Conservation (phyloP, 2,888 invertebrate genomes). For the Diloba caeruleocephala region DNA sequence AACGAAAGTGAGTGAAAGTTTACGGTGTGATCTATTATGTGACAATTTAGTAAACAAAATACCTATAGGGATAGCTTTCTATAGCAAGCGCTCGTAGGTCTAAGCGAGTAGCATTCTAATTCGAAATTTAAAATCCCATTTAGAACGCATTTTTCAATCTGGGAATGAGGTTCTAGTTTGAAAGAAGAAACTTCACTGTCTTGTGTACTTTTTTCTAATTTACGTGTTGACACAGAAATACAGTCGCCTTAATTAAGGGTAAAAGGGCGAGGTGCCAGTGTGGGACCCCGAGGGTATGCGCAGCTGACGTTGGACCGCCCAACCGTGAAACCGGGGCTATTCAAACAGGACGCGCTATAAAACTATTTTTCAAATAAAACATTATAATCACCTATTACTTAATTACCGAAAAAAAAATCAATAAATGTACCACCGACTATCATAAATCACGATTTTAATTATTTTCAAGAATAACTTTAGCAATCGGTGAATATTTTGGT, state of each 20-base stretch:
- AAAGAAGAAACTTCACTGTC: slow-evolving; percentile 12
- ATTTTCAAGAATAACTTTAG: slow-evolving; percentile 63
- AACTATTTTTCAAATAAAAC: slow-evolving; percentile 35
- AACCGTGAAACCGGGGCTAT: slow-evolving; percentile 66
- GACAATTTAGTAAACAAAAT: slow-evolving; percentile 49
- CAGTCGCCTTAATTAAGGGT: slow-evolving; percentile 77
- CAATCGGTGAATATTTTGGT: slow-evolving; percentile 65
- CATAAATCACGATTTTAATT: slow-evolving; percentile 74
- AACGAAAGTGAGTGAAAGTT: slow-evolving; percentile 78
- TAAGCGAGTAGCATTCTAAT: too few relatives aligned
- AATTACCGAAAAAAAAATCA: slow-evolving; percentile 48
- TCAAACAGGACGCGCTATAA: slow-evolving; percentile 62
- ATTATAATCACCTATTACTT: slow-evolving; percentile 39
- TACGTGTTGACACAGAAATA: slow-evolving; percentile 76
- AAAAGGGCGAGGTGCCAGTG: slow-evolving; percentile 63
- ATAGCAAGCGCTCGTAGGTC: too few relatives aligned
- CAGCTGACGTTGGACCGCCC: slow-evolving; percentile 70
- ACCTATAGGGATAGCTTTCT: slow-evolving; percentile 39
- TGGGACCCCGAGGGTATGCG: slow-evolving; percentile 68
- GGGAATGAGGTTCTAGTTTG: slow-evolving; percentile 20
- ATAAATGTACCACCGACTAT: slow-evolving; percentile 49
- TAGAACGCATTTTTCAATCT: not conserved
- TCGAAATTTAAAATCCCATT: slow-evolving; percentile 6
- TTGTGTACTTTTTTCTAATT: slow-evolving; percentile 55
- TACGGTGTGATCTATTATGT: slow-evolving; percentile 57